Percentiles rank a stretch among this genome's conserved stretches.
Conservation (phyloP, 2,797 vertebrate genomes). For the Enteromius viviparus region DNA sequence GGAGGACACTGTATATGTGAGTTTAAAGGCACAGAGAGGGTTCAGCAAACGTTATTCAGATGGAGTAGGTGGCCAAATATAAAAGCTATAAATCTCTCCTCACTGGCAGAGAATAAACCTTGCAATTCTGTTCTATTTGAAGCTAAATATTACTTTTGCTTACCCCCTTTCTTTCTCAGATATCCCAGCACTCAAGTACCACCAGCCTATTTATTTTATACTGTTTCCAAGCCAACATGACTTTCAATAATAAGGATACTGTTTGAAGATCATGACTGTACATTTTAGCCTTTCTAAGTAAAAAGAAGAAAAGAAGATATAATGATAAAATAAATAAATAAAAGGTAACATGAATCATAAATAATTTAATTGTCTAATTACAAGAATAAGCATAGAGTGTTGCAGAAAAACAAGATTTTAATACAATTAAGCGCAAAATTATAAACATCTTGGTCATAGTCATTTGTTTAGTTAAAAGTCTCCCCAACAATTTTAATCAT, state of each 20-base stretch:
- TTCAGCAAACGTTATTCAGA: slow-evolving; percentile 19
- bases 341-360: not conserved
- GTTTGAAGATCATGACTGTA: not conserved
- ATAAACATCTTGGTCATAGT: not conserved
- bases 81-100: slow-evolving; percentile 23
- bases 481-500: not conserved
- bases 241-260: slow-evolving; percentile 14
- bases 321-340: not conserved
- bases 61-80: slow-evolving; percentile 39
- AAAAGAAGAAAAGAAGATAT: not conserved
- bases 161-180: not conserved
- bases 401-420: not conserved
- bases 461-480: slow-evolving; percentile 8
- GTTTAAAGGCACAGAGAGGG: not conserved
- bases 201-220: not conserved
- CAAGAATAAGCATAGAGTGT: not conserved
- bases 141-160: slow-evolving; percentile 2
- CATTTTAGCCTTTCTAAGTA: not conserved
- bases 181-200: not conserved
- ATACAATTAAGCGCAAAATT: not conserved
- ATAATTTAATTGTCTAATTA: not conserved
- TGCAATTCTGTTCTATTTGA: slow-evolving; percentile 1
- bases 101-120: slow-evolving; percentile 6
- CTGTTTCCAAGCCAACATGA: slow-evolving; percentile 4
- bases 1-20: not conserved